Conservation (phyloP, 2,113 vertebrate species). For the Choloepus hoffmanni region DNA sequence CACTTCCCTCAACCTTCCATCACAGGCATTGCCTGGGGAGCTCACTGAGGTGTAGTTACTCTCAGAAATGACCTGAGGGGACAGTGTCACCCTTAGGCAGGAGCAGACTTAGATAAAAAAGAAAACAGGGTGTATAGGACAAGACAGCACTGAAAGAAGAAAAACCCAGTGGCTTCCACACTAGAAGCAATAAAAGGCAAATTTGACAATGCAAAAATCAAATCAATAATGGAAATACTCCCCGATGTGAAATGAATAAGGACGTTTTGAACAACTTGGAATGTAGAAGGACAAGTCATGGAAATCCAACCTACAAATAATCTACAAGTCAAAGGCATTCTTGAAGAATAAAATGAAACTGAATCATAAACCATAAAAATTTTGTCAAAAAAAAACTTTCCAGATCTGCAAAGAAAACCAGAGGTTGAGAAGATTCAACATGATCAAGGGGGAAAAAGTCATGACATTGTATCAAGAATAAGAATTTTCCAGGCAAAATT, state of each 20-base stretch:
- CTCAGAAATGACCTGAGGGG: not conserved
- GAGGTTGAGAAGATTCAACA: not conserved
- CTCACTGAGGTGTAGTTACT: not conserved
- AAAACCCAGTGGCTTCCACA: not conserved
- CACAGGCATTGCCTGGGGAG: not conserved
- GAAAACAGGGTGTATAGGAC: not conserved
- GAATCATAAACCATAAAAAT: not conserved
- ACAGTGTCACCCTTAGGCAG: not conserved
- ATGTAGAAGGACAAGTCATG: not conserved
- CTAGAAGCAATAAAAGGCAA: not conserved
- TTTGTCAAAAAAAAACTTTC: not conserved
- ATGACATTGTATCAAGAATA: not conserved
- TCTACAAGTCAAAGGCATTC: not conserved
- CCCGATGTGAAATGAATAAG: not conserved
- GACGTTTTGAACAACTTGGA: not conserved
- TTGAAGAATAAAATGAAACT: not conserved
- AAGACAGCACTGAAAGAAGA: not conserved
- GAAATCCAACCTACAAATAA: not conserved
- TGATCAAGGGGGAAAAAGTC: not conserved
- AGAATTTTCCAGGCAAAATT: not conserved
- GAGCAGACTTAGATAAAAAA: not conserved
- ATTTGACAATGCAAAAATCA: not conserved
- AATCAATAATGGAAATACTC: not conserved
- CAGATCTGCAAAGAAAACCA: constrained; percentile 2
- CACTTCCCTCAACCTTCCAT: not conserved